A percentile compares a stretch with the other conserved stretches of the same genome.
Conservation (phyloP, 2,797 vertebrate genomes). For the Sarcoramphus papa region DNA sequence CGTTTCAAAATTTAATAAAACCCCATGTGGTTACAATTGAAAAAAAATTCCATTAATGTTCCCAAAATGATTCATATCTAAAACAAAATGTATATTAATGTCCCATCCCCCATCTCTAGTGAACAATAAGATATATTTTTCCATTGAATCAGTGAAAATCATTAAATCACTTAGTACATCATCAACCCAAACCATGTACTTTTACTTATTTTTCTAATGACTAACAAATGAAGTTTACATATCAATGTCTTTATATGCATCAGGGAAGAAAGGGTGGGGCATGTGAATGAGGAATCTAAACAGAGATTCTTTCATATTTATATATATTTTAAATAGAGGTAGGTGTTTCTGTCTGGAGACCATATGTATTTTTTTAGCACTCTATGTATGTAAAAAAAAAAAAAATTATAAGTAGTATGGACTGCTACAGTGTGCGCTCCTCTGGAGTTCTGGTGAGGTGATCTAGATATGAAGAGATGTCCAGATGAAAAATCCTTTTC, state of each 20-base stretch:
- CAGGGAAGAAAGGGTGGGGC: background rate
- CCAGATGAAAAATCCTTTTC: background rate
- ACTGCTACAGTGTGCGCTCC: background rate
- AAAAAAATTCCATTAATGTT: slow-evolving; percentile 6
- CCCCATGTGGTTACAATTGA: slow-evolving; percentile 41
- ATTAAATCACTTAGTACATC: slow-evolving; percentile 13
- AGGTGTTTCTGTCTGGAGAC: slow-evolving; percentile 49
- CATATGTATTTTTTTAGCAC: slow-evolving; percentile 20
- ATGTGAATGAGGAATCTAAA: background rate
- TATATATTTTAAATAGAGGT: background rate
- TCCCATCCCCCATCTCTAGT: slow-evolving; percentile 32
- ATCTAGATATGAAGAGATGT: background rate
- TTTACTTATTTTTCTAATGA: slow-evolving; percentile 9
- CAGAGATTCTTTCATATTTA: background rate
- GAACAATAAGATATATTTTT: slow-evolving; percentile 29
- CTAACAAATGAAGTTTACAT: slow-evolving; percentile 6
- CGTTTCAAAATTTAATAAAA: slow-evolving; percentile 50
- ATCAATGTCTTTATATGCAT: background rate
- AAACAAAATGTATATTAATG: background rate
- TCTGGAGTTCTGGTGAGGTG: background rate
- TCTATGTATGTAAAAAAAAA: background rate
- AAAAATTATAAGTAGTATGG: background rate
- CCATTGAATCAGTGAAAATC: slow-evolving; percentile 29
- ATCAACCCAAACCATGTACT: background rate
- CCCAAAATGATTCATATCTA: slow-evolving; percentile 28